Conservation (phyloP, 23 tunicate species). For the Styela clava region DNA sequence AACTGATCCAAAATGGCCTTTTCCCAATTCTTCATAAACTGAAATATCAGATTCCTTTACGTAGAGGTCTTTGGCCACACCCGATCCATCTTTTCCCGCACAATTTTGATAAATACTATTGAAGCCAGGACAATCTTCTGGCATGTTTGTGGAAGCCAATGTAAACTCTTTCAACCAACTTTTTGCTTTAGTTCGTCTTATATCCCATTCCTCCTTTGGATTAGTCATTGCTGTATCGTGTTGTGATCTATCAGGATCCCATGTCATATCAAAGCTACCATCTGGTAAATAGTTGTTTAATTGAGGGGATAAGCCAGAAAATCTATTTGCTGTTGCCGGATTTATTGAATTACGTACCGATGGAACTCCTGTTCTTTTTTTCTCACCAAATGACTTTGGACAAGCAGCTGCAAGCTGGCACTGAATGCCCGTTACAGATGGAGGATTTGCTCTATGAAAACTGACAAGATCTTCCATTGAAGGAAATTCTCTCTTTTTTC, state of each 20-base stretch:
- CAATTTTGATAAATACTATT: slow-evolving; percentile 44
- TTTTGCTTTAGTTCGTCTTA: background rate
- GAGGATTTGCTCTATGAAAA: slow-evolving; percentile 17
- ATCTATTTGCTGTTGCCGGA: background rate
- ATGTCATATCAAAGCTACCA: slow-evolving; percentile 23
- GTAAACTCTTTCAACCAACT: slow-evolving; percentile 5
- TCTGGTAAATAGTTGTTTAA: slow-evolving; percentile 14
- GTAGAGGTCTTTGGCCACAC: slow-evolving; percentile 44
- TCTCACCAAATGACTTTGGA: background rate
- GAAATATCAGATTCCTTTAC: slow-evolving; percentile 21
- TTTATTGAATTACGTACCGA: background rate
- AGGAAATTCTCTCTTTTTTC: slow-evolving; percentile 20
- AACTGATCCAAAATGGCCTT: slow-evolving; percentile 73
- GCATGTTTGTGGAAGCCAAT: slow-evolving; percentile 28
- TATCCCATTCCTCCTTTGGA: background rate
- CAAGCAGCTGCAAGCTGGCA: slow-evolving; percentile 41
- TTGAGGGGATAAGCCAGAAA: slow-evolving; percentile 12
- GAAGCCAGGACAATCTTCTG: slow-evolving; percentile 51
- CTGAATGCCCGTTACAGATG: slow-evolving; percentile 33
- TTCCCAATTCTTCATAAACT: slow-evolving; percentile 39
- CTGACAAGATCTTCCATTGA: slow-evolving; percentile 29
- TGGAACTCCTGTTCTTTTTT: background rate
- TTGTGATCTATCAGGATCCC: slow-evolving; percentile 11
- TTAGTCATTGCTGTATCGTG: slow-evolving; percentile 1
- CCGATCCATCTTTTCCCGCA: background rate